Percentiles rank a stretch among this genome's conserved stretches.
These are phyloP conservation scores for Leptura quadrifasciata DNA, from an alignment of 2,888 invertebrate species.

Conservation along the genomic window DNA sequence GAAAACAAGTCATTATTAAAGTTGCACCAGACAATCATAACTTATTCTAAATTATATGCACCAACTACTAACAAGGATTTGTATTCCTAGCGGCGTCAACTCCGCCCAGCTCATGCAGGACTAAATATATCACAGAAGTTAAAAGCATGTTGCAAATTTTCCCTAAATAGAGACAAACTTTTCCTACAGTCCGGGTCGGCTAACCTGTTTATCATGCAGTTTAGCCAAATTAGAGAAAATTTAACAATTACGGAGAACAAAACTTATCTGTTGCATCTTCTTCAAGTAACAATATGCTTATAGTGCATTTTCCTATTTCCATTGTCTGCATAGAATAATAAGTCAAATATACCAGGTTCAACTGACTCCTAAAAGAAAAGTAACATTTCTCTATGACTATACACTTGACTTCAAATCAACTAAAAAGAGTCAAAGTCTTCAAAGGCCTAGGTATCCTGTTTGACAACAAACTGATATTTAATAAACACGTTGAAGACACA, in stretches of 20 bases:
- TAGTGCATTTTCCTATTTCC: too few relatives aligned
- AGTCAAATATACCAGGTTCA: too few relatives aligned
- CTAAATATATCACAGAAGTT: constrained; percentile 51
- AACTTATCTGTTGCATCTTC: neutral
- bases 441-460: too few relatives aligned
- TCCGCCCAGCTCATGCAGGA: constrained; percentile 51
- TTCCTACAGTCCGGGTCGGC: constrained; percentile 28
- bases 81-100: constrained; percentile 46
- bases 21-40: constrained; percentile 67
- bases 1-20: constrained; percentile 68
- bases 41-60: constrained; percentile 64
- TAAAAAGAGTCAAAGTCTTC: too few relatives aligned
- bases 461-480: too few relatives aligned
- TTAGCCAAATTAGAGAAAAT: constrained; percentile 20
- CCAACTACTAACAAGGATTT: constrained; percentile 63
- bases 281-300: too few relatives aligned
- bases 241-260: neutral
- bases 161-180: constrained; percentile 41
- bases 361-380: too few relatives aligned
- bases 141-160: constrained; percentile 55
- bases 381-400: too few relatives aligned
- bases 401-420: too few relatives aligned
- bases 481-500: too few relatives aligned
- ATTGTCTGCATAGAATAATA: too few relatives aligned
- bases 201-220: constrained; percentile 48